Evolutionary conservation across 2,113 vertebrate species (phyloP), one percentile per base, ranked within the genome.

Genomic region (Trogon melanurus): DNA sequence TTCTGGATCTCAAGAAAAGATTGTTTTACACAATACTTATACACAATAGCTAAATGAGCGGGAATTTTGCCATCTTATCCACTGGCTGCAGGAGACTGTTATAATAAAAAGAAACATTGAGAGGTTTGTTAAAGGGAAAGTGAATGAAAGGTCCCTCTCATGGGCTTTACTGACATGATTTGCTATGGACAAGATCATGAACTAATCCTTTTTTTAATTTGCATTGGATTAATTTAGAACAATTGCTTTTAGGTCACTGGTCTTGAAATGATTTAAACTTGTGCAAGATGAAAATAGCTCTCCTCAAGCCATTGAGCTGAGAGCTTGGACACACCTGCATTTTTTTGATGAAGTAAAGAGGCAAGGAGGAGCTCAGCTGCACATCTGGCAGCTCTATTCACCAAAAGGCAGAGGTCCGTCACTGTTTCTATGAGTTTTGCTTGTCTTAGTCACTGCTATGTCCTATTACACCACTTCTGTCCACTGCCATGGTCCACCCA

Each of bases 71-170:
- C 74, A 84, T 80, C 47, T 95, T 96, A 95, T 94, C 81, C 69
- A 85, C 69, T 92, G 45, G 38, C 84, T 97, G 83, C 91, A 94
- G 72, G 91, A 56, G 71, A 92, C 75, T 73, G 82, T 90, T 92
- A 75, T 58, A 91, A 45, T 21, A 27, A 91, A 94, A 95, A 60
- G 32, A 45, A 91, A 13, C 9, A 17, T 2, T 34, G 50, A 75
- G 50, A 81, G 88, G 10, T 62, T 85, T 93, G 20, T 65, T 83
- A 92, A 89, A 88, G 67, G 26, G 3, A 62, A 93, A 95, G 53
- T 72, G 87, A 86, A 44, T 32, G 41, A 91, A 86, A 86, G 86
- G 41, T 79, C 29, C 65, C 47, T 71, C 48, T 89, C 94, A 83
- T 56, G 32, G 38, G 22, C 41, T 95, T 20, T 44, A n/a, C 9